Evolutionary conservation across 2,797 vertebrate genomes (phyloP).

Genomic region (Muscicapa striata): DNA sequence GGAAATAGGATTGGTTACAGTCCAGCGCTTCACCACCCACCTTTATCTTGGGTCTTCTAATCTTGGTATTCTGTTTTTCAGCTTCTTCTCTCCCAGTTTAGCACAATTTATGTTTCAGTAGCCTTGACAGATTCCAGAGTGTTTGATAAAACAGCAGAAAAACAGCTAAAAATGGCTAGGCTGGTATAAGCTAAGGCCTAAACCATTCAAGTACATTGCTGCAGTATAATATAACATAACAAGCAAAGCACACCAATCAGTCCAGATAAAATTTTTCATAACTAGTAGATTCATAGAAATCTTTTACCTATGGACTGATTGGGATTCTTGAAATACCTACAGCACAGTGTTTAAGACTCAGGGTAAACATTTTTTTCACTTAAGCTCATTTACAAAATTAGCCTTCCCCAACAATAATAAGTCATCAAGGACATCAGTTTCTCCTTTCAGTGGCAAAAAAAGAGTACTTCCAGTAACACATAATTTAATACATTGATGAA

Average conservation of each 20-base stretch:
- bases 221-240: background rate
- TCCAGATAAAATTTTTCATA: background rate
- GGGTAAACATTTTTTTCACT: background rate
- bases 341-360: background rate
- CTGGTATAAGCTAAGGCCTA: no score
- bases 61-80: no score
- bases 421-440: background rate
- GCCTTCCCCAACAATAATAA: background rate
- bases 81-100: no score
- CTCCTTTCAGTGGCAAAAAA: background rate
- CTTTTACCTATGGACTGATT: background rate
- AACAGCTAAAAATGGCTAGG: no score
- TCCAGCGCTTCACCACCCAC: no score
- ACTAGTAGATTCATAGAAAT: background rate
- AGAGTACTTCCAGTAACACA: background rate
- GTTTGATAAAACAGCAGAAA: no score
- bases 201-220: no score
- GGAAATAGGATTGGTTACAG: no score
- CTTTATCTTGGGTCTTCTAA: no score
- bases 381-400: background rate
- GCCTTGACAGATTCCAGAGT: no score
- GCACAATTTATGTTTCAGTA: no score
- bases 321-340: background rate
- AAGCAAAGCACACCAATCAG: background rate
- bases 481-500: background rate